Percentiles rank a stretch among this genome's conserved stretches.
phyloP scores from a whole-genome alignment of 1,140 invertebrate genomes.

The Neotoxoptera formosana region DNA sequence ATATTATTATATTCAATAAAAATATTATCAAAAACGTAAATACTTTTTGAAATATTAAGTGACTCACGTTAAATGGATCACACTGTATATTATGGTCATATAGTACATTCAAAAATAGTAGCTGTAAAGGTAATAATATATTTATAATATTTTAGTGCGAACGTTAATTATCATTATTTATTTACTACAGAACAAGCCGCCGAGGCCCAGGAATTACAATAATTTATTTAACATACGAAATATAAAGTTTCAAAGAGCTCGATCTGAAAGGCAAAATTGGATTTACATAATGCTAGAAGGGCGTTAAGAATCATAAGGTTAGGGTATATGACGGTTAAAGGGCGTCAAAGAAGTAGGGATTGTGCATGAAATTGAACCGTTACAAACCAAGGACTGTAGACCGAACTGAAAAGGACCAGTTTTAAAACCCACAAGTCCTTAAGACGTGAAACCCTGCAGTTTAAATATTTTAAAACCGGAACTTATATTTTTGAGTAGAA shows the following conservation, averaged over 20 bases:
- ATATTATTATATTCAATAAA: too few species aligned
- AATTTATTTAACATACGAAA: background rate
- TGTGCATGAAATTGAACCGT: background rate
- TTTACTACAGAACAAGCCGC: background rate
- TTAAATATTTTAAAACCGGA: too few species aligned
- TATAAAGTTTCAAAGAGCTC: background rate
- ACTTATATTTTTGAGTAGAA: too few species aligned
- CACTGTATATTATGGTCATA: too few species aligned
- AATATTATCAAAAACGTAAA: too few species aligned
- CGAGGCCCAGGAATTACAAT: background rate
- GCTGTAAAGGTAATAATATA: background rate
- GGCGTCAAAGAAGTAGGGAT: background rate
- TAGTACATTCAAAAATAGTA: background rate
- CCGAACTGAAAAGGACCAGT: too few species aligned
- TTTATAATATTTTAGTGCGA: background rate
- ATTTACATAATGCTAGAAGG: background rate
- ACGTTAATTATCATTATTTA: background rate
- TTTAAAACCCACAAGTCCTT: background rate
- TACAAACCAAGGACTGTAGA: background rate
- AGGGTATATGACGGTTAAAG: too few species aligned
- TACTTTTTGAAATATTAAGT: too few species aligned
- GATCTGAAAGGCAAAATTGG: background rate
- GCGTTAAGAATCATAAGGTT: too few species aligned
- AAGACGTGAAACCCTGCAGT: background rate
- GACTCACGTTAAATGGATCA: too few species aligned